Conservation (phyloP, 1,140 invertebrate genomes). For the Euwallacea fornicatus region DNA sequence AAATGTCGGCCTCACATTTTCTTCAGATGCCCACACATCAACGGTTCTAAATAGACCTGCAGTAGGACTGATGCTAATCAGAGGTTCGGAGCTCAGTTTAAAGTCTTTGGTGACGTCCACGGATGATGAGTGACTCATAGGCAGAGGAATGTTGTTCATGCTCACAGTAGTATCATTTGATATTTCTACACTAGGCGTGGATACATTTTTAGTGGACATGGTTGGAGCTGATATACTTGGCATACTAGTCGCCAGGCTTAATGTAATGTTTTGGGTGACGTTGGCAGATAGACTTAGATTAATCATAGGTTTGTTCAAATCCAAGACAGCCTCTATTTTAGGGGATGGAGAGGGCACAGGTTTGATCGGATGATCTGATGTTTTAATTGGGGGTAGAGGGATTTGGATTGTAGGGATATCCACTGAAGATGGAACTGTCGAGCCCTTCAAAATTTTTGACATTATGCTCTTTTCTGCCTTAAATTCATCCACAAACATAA, state of each 20-base stretch:
- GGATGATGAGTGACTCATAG: not conserved
- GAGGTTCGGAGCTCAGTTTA: too few relatives aligned
- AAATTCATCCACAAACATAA: conserved; percentile 8
- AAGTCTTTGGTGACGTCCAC: too few relatives aligned
- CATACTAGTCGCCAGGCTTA: conserved; percentile 21
- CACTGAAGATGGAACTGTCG: not conserved
- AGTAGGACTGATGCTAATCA: too few relatives aligned
- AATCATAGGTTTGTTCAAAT: conserved; percentile 24
- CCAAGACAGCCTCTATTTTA: conserved; percentile 11
- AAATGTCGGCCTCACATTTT: conserved; percentile 32
- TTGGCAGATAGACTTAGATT: conserved; percentile 31
- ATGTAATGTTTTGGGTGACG: conserved; percentile 32
- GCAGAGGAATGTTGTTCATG: conserved; percentile 13
- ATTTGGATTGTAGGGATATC: conserved; percentile 19
- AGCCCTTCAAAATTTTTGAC: too few relatives aligned
- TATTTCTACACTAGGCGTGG: conserved; percentile 23
- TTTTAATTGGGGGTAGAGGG: conserved; percentile 24
- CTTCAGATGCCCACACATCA: too few relatives aligned
- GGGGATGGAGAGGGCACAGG: conserved; percentile 21
- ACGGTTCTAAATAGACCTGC: too few relatives aligned
- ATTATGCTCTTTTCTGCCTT: too few relatives aligned
- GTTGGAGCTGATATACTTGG: conserved; percentile 28
- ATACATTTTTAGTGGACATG: conserved; percentile 20
- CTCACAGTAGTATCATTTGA: conserved; percentile 4
- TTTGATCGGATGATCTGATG: conserved; percentile 8